Evolutionary conservation across 2,888 invertebrate genomes (phyloP).

Genomic region (Tenthredo distinguenda): DNA sequence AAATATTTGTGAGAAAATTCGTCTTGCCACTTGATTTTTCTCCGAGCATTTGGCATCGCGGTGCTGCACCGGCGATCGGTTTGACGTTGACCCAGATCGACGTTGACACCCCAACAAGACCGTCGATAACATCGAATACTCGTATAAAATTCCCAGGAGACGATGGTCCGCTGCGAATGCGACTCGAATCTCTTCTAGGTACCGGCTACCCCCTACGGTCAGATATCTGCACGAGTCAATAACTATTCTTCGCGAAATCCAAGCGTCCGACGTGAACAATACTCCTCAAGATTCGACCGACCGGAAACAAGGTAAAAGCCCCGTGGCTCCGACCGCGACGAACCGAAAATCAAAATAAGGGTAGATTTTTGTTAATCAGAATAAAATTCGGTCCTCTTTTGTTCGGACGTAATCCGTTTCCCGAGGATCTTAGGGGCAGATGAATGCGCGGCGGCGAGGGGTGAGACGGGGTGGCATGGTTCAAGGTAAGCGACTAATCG

Average conservation of each 20-base stretch:
- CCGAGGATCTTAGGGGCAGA: too few relatives aligned
- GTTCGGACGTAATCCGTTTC: too few relatives aligned
- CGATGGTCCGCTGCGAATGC: not conserved
- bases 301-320: not conserved
- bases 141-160: conserved; percentile 32
- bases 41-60: not conserved
- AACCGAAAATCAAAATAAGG: not conserved
- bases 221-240: conserved; percentile 20
- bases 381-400: not conserved
- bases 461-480: conserved; percentile 54
- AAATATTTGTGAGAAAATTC: not conserved
- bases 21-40: not conserved
- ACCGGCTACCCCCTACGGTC: not conserved
- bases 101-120: conserved; percentile 48
- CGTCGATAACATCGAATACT: conserved; percentile 18
- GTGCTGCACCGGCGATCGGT: conserved; percentile 3
- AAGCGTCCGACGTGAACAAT: not conserved
- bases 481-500: conserved; percentile 60
- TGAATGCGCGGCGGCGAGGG: not conserved
- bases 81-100: conserved; percentile 39
- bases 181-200: not conserved
- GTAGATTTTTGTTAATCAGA: not conserved
- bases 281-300: not conserved
- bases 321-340: not conserved
- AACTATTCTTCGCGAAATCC: conserved; percentile 12